These are phyloP conservation scores for Myanophis thanlyinensis DNA, from an alignment of 2,113 vertebrate species.

Conservation along the genomic window DNA sequence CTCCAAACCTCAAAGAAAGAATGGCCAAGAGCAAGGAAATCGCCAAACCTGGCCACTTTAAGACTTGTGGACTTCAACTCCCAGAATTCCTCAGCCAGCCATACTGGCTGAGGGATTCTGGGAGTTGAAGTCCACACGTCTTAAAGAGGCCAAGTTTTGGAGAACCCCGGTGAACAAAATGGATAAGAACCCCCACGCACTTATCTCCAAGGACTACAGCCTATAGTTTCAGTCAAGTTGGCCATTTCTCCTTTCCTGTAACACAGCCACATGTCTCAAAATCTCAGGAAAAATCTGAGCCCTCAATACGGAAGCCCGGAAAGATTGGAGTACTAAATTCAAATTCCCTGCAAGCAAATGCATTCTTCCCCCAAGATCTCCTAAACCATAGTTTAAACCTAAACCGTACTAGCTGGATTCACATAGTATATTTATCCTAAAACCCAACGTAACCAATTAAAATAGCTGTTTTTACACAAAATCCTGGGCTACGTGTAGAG, in stretches of 20 bases:
- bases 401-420: background rate
- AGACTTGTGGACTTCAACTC: too few relatives aligned
- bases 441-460: background rate
- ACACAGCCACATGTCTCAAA: background rate
- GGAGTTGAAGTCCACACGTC: background rate
- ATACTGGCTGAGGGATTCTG: background rate
- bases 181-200: background rate
- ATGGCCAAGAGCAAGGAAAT: too few relatives aligned
- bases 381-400: background rate
- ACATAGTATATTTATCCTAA: background rate
- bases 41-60: too few relatives aligned
- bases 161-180: background rate
- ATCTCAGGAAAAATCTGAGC: background rate
- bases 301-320: background rate
- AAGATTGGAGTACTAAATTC: background rate
- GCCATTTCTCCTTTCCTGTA: background rate
- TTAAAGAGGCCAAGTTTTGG: background rate
- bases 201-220: background rate
- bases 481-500: background rate
- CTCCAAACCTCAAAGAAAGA: too few relatives aligned
- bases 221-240: background rate
- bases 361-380: background rate
- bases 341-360: background rate
- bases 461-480: background rate
- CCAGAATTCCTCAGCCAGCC: too few relatives aligned